Evolutionary conservation across 2,113 vertebrate species (phyloP).

Genomic region (Odocoileus hemionus): DNA sequence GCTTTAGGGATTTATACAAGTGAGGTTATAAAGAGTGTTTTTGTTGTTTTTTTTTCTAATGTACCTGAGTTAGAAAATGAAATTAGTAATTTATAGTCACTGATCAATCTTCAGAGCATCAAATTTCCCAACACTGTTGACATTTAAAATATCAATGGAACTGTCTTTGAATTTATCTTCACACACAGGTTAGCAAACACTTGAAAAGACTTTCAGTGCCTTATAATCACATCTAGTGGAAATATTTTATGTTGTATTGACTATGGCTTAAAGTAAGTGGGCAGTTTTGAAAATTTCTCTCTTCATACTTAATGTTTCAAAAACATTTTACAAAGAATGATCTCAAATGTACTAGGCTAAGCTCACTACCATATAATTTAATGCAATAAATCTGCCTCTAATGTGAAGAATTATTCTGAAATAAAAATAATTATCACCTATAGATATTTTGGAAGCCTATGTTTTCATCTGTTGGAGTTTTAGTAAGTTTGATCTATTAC

Average conservation of each 20-base stretch:
- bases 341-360: background rate
- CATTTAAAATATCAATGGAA: background rate
- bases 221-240: background rate
- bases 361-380: background rate
- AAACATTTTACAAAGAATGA: background rate
- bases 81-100: background rate
- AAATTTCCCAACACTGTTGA: background rate
- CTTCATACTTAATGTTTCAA: slow-evolving; percentile 2
- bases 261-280: slow-evolving; percentile 12
- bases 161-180: background rate
- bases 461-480: background rate
- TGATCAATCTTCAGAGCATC: background rate
- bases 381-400: background rate
- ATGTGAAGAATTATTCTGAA: background rate
- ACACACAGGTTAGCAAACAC: background rate
- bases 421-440: background rate
- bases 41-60: background rate
- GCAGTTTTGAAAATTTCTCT: background rate
- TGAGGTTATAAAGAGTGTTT: background rate
- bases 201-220: background rate
- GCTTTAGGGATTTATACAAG: background rate
- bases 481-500: slow-evolving; percentile 8
- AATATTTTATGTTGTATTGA: background rate
- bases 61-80: background rate
- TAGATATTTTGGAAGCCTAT: background rate